Base-by-base conservation (phyloP, 2,888 invertebrate species). In the Luperina nickerlii region DNA sequence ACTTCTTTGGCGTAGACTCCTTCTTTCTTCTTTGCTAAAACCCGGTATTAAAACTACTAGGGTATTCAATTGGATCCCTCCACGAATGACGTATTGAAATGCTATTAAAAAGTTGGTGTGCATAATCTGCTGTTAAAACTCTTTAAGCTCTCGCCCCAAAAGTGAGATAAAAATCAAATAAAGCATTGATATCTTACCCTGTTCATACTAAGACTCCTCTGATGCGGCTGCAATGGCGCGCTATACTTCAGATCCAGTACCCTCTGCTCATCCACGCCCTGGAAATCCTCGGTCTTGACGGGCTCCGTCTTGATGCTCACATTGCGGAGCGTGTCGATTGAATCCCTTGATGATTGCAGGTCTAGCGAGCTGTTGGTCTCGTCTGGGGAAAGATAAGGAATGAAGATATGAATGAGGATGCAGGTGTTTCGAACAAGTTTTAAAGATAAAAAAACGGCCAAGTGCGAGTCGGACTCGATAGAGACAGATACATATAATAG, bases 201-300 rank as follows among this genome's bases (percentile, higher is more conserved):
- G 83, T 97, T 97, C 97, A 97, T 97, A 81, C 97, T 97, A 42
- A 95, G 95, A 84, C 97, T 97, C 48, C 97, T 91, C 89, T 97
- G 97, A 79, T 97, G 97, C 38, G 94, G 92, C 88, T 97, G 97
- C 78, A 97, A 80, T 0, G 96, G 95, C 45, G 93, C 93, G 3
- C 95, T 91, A 74, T 96, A 97, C 90, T 97, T 96, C 13, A 97
- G 90, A 82, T 97, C 96, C 66, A 97, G 89, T 0, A 95, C 96
- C 1, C 96, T 88, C 87, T 96, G 96, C 75, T 96, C 96, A 51
- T 96, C 96, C 83, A 95, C 78, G 48, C 94, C 92, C 76, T 95
- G 96, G 90, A 94, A 96, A 20, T 93, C 89, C 78, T 96, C 96
- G 9, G 90, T 92, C 88, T 96, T 96, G 63, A 95, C 84, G 0